These are phyloP conservation scores for Adela reaumurella DNA, from an alignment of 2,888 invertebrate genomes.

Conservation along the genomic window DNA sequence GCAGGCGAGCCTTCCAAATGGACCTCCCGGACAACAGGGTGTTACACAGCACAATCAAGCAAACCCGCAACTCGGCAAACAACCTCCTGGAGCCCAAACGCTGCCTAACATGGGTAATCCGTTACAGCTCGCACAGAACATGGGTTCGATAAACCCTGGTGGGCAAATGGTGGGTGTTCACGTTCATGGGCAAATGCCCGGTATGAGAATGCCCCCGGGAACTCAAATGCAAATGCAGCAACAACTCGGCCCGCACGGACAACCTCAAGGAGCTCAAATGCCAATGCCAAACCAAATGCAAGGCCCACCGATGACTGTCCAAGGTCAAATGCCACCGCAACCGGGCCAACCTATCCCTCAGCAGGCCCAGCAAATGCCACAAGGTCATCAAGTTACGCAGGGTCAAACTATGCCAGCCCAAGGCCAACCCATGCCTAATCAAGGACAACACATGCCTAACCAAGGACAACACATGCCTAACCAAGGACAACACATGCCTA, in stretches of 20 bases:
- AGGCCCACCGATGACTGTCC: conserved; percentile 16
- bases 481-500: conserved; percentile 1
- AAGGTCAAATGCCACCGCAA: conserved; percentile 19
- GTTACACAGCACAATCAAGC: background rate
- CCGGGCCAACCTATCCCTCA: conserved; percentile 21
- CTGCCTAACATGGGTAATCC: background rate
- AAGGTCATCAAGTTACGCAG: conserved; percentile 10
- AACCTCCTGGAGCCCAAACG: background rate
- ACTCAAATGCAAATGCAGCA: conserved; percentile 22
- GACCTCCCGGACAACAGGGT: background rate
- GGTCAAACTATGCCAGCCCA: conserved; percentile 22
- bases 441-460: conserved; percentile 25
- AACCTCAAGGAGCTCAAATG: conserved; percentile 27
- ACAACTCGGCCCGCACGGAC: background rate
- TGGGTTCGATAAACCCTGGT: conserved; percentile 21
- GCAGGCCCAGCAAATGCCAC: conserved; percentile 11
- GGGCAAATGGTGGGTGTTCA: conserved; percentile 26
- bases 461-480: conserved; percentile 22
- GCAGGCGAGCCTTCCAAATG: background rate
- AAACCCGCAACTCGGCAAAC: background rate
- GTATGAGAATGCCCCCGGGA: background rate
- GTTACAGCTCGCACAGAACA: conserved; percentile 12
- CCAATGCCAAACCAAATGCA: conserved; percentile 28
- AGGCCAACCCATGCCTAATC: conserved; percentile 20
- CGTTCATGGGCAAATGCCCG: background rate